Percentiles rank a stretch among this genome's conserved stretches.
Evolutionary conservation across 2,797 vertebrate species (phyloP).

Genomic region (Halcyon smyrnensis): DNA sequence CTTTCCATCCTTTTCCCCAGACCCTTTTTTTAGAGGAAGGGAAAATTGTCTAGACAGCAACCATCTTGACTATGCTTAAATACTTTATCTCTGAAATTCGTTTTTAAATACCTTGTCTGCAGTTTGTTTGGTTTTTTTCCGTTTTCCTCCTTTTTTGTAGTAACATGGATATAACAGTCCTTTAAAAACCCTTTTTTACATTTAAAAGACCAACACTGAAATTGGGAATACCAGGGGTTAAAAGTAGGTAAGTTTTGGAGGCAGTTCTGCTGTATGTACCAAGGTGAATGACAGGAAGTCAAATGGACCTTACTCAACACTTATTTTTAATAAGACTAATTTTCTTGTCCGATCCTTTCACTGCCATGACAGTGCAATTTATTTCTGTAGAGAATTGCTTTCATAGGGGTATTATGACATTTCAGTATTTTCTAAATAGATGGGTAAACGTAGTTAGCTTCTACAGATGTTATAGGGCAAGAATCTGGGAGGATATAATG

Average conservation of each 20-base stretch:
- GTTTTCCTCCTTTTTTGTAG: neutral
- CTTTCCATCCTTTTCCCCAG: neutral
- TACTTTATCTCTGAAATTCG: neutral
- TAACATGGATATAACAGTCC: neutral
- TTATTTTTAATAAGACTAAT: constrained; percentile 27
- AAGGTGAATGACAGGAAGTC: constrained; percentile 16
- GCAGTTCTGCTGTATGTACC: neutral
- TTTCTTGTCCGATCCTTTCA: constrained; percentile 21
- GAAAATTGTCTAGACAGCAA: neutral
- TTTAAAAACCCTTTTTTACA: neutral
- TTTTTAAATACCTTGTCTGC: neutral
- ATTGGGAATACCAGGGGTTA: neutral
- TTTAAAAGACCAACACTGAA: neutral
- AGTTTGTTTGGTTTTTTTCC: neutral
- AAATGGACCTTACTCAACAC: constrained; percentile 7
- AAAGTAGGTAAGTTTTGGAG: constrained; percentile 4
- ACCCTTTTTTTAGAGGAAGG: neutral
- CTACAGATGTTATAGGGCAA: neutral
- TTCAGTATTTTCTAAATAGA: neutral
- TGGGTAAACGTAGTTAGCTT: neutral
- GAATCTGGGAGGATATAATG: neutral
- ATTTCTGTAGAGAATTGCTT: constrained; percentile 13
- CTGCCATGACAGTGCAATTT: constrained; percentile 7
- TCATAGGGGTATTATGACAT: neutral
- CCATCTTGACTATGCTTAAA: neutral